These are phyloP conservation scores for Sitodiplosis mosellana DNA, from an alignment of 1,140 invertebrate species.

Conservation along the genomic window DNA sequence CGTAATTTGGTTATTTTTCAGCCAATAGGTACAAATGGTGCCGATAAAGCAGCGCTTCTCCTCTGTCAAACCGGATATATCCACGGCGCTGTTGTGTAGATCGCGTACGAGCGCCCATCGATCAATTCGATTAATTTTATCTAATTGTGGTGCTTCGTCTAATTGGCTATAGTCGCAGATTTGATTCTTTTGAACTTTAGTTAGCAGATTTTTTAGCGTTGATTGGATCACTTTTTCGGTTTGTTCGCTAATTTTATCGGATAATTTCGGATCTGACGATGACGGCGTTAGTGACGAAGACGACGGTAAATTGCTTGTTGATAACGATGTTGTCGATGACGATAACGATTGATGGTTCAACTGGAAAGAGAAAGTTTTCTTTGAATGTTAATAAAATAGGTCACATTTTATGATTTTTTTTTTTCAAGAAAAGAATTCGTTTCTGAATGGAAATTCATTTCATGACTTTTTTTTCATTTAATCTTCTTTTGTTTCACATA, in stretches of 20 bases:
- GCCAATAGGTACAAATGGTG: conserved; percentile 20
- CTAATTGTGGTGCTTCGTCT: neutral
- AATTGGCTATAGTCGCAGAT: neutral
- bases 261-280: neutral
- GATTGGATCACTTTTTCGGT: neutral
- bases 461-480: too few relatives aligned
- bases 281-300: neutral
- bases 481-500: too few relatives aligned
- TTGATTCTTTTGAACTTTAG: neutral
- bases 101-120: conserved; percentile 18
- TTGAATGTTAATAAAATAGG: too few relatives aligned
- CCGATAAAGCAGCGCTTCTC: conserved; percentile 21
- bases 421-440: too few relatives aligned
- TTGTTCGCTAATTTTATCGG: neutral
- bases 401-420: too few relatives aligned
- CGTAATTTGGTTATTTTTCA: conserved; percentile 20
- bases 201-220: neutral
- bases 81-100: conserved; percentile 20
- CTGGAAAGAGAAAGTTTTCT: too few relatives aligned
- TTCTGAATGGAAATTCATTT: too few relatives aligned
- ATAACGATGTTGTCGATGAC: too few relatives aligned
- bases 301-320: neutral
- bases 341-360: too few relatives aligned
- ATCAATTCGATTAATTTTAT: neutral
- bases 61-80: conserved; percentile 24